phyloP scores from a whole-genome alignment of 2,797 vertebrate species.

The Anableps anableps region DNA sequence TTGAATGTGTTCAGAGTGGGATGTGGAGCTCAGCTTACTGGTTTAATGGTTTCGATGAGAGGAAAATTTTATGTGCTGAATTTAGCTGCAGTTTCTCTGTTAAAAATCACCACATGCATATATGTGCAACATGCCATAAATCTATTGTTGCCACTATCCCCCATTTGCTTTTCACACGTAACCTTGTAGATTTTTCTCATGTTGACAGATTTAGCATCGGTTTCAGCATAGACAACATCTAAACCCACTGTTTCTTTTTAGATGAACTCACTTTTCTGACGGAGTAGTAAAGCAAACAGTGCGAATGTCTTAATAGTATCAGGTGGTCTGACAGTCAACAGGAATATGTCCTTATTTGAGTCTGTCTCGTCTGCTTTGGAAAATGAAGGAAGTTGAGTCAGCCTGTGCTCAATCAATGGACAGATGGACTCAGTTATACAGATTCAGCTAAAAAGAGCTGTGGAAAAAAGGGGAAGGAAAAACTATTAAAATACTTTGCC shows the following conservation, averaged over 20 bases:
- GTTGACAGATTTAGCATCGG: no score
- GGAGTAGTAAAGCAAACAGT: not conserved
- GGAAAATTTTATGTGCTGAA: not conserved
- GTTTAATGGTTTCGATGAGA: not conserved
- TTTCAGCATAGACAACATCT: not conserved
- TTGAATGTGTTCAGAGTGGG: not conserved
- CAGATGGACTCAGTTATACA: not conserved
- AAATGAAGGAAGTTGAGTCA: not conserved
- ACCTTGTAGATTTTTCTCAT: no score
- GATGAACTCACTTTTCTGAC: not conserved
- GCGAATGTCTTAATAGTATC: not conserved
- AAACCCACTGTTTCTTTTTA: not conserved
- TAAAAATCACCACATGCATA: not conserved
- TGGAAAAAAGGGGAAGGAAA: not conserved
- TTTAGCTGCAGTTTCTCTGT: not conserved
- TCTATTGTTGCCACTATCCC: not conserved
- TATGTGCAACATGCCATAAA: no score
- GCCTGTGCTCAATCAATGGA: not conserved
- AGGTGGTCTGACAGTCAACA: not conserved
- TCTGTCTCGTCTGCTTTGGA: not conserved
- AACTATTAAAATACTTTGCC: not conserved
- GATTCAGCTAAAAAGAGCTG: not conserved
- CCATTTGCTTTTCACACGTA: no score
- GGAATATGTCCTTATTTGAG: not conserved
- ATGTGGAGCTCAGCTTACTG: not conserved